Conservation (phyloP, 2,797 vertebrate genomes). For the Xyrichtys novacula region DNA sequence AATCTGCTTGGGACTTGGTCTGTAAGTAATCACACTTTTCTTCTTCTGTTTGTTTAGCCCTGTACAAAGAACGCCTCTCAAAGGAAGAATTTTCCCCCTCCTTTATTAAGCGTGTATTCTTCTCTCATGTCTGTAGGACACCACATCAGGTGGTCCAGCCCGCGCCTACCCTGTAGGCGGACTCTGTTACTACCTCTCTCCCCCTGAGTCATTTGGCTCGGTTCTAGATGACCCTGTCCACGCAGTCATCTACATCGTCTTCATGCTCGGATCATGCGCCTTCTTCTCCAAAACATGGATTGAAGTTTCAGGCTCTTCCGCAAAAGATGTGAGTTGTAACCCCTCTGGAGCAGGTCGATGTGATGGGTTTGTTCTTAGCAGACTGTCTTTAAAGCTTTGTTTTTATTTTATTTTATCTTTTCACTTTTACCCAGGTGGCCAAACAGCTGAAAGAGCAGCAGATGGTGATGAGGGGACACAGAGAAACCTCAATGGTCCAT, state of each 20-base stretch:
- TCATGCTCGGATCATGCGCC: slow-evolving; percentile 98
- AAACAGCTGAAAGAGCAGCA: slow-evolving; percentile 99
- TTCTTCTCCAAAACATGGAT: slow-evolving; percentile 99
- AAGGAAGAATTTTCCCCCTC: background rate
- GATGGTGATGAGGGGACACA: slow-evolving; percentile 99
- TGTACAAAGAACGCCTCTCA: background rate
- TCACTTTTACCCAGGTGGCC: slow-evolving; percentile 87
- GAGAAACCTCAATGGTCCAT: slow-evolving; percentile 99
- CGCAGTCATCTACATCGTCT: slow-evolving; percentile 93
- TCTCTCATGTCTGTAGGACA: slow-evolving; percentile 84
- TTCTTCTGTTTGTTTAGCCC: background rate
- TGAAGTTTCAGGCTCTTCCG: slow-evolving; percentile 98
- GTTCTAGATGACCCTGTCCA: slow-evolving; percentile 97
- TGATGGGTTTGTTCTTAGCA: background rate
- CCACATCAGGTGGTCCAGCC: slow-evolving; percentile 91
- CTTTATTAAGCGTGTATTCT: slow-evolving; percentile 10
- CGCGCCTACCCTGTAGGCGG: slow-evolving; percentile 97
- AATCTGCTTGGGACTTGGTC: slow-evolving; percentile 99
- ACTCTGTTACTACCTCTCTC: slow-evolving; percentile 97
- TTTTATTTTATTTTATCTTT: too few relatives aligned
- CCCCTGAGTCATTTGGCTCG: slow-evolving; percentile 95
- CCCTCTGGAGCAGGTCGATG: background rate
- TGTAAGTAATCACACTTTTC: slow-evolving; percentile 85
- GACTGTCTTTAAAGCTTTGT: background rate
- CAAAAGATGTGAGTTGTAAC: slow-evolving; percentile 92